Evolutionary conservation across 2,113 vertebrate species (phyloP), one percentile per base, ranked within the genome.

Genomic region (Ageneiosus marmoratus): DNA sequence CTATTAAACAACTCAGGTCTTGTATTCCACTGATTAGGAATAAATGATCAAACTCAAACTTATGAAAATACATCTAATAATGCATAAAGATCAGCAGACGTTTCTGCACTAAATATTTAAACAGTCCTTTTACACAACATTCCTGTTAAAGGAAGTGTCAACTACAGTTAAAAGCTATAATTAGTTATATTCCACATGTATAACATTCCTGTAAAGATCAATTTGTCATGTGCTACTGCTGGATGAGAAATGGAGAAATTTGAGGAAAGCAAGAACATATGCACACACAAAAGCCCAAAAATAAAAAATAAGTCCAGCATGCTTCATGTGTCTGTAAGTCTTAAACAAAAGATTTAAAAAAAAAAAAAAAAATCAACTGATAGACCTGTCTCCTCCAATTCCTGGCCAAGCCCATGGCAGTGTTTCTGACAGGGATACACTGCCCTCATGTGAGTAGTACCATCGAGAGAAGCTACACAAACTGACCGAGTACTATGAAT

Each of bases 401-500:
- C 27, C 27, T 51, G 13, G 72, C 69, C 62, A 82, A 53, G 41
- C n/a, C 73, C 18, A 84, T 46, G 29, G 69, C n/a, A 63, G 48
- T 34, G 48, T 80, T 63, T 80, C 83, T 74, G 87, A 79, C 80
- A 88, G 37, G 58, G 81, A 3, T 88, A 78, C 65, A 85, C 80
- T 55, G 63, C 84, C 67, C 6, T 87, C 86, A 89, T 53, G 41
- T 80, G 83, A 88, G 48, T 50, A 65, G 37, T 87, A 77, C 86
- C 46, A 56, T 88, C 91, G 86, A 84, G 89, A 92, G 86, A 37
- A 83, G 82, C 90, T 90, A 89, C 83, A 78, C 88, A 95, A 95
- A 92, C 93, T 90, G 89, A 15, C 84, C 84, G 84, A 91, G 87
- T 76, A 44, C 90, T 94, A 93, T 92, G 62, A 92, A 13, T 2